phyloP scores from a whole-genome alignment of 2,888 invertebrate genomes.

The Allolobophora icterica region DNA sequence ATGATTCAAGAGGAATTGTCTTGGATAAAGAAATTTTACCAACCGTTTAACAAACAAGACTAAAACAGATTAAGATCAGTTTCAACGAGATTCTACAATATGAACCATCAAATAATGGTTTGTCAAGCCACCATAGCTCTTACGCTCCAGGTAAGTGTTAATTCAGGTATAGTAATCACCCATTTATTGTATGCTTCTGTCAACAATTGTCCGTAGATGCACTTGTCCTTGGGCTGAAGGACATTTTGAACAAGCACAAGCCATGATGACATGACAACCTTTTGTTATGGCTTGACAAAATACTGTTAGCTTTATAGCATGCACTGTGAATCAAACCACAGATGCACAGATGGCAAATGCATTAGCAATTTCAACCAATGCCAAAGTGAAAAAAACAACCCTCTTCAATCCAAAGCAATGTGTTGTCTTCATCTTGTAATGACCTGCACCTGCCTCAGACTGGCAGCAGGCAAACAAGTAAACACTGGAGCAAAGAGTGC shows the following conservation, averaged over 20 bases:
- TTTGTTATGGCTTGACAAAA: not conserved
- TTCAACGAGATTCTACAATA: not conserved
- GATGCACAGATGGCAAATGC: not conserved
- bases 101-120: not conserved
- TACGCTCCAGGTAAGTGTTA: not conserved
- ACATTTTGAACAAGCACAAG: not conserved
- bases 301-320: not conserved
- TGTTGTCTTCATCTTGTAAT: not conserved
- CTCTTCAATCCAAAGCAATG: not conserved
- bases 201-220: too few relatives aligned
- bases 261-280: not conserved
- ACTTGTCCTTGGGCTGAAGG: not conserved
- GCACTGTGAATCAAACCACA: conserved; percentile 7
- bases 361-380: not conserved
- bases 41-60: not conserved
- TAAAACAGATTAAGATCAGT: not conserved
- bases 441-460: not conserved
- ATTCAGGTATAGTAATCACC: not conserved
- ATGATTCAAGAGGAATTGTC: not conserved
- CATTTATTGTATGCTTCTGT: not conserved
- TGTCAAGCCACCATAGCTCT: not conserved
- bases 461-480: not conserved
- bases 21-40: not conserved
- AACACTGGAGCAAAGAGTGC: not conserved
- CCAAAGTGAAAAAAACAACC: not conserved